These are phyloP conservation scores for Drosophila subobscura DNA, from an alignment of 1,140 invertebrate genomes.

Conservation along the genomic window DNA sequence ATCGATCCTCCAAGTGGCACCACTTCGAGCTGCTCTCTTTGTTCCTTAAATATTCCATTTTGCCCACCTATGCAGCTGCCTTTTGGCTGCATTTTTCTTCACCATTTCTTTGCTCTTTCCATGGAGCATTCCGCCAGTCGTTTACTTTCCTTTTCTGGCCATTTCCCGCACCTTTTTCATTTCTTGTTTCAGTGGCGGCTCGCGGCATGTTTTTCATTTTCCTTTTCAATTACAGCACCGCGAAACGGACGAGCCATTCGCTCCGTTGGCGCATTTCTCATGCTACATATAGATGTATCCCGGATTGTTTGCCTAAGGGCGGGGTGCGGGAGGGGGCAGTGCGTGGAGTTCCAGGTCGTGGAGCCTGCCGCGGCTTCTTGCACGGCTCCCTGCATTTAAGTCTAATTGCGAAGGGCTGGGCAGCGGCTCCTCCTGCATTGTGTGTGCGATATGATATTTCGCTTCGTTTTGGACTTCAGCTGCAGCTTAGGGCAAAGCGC, in stretches of 20 bases:
- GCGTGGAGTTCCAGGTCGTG: slow-evolving; percentile 5
- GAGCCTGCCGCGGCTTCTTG: slow-evolving; percentile 34
- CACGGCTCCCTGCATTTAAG: slow-evolving; percentile 70
- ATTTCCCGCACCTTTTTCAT: slow-evolving; percentile 42
- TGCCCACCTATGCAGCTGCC: too few species aligned
- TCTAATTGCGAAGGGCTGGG: slow-evolving; percentile 57
- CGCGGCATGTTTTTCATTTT: slow-evolving; percentile 75
- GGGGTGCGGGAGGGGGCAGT: not conserved
- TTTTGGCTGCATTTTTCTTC: too few species aligned
- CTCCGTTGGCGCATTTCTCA: slow-evolving; percentile 76
- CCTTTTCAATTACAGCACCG: slow-evolving; percentile 74
- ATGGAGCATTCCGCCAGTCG: slow-evolving; percentile 18
- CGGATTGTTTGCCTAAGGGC: slow-evolving; percentile 63
- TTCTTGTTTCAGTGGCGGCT: slow-evolving; percentile 50
- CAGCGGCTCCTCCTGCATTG: slow-evolving; percentile 32
- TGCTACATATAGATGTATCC: slow-evolving; percentile 33
- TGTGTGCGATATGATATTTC: slow-evolving; percentile 68
- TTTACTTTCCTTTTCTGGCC: not conserved
- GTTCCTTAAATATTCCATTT: too few species aligned
- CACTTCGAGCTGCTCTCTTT: too few species aligned
- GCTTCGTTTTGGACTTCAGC: slow-evolving; percentile 53
- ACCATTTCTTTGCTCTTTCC: not conserved
- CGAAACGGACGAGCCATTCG: slow-evolving; percentile 22
- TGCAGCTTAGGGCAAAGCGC: slow-evolving; percentile 66
- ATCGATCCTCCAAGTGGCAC: too few species aligned